Evolutionary conservation across 1,140 invertebrate species (phyloP), one percentile per base, ranked within the genome.

Genomic region (Colletes latitarsis): DNA sequence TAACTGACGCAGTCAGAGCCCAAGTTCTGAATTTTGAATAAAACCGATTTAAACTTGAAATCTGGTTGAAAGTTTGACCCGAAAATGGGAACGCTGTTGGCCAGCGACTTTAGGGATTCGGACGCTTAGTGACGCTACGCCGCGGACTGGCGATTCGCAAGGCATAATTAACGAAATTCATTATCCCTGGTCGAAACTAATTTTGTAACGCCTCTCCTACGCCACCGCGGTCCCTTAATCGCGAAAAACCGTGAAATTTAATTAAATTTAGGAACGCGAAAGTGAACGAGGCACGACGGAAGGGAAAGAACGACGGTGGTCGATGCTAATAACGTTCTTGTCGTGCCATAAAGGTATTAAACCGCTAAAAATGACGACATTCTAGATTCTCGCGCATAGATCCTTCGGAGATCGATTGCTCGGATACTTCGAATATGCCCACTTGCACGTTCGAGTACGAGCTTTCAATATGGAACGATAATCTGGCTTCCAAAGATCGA

Each of bases 191-290:
- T 88, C 89, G 88, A 93, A 93, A 93, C 90, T 92, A 93, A 93
- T 93, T 93, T 93, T 89, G 89, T 90, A 92, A 91, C 90, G 91
- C 86, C 88, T 87, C 88, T 82, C 88, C 77, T 83, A 86, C 87
- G 82, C 77, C 86, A 78, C 82, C 84, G 86, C 85, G 88, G 90
- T 90, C 92, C 91, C 89, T 93, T 93, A 92, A 93, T 93, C 92
- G 91, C 89, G 92, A 93, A 93, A 93, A 93, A 93, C 92, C 91
- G 90, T 93, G 92, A 93, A 93, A 92, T 93, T 93, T 93, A 93
- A 93, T 93, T 93, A 93, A 93, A 93, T 93, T 92, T 92, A 92
- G 92, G 92, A 92, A 91, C 88, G 88, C 89, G 89, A 91, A 90
- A 92, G 90, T 89, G 91, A 92, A 92, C 91, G 90, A 90, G 89